Evolutionary conservation across 2,888 invertebrate species (phyloP), one percentile per base, ranked within the genome.

Genomic region (Oscheius onirici): DNA sequence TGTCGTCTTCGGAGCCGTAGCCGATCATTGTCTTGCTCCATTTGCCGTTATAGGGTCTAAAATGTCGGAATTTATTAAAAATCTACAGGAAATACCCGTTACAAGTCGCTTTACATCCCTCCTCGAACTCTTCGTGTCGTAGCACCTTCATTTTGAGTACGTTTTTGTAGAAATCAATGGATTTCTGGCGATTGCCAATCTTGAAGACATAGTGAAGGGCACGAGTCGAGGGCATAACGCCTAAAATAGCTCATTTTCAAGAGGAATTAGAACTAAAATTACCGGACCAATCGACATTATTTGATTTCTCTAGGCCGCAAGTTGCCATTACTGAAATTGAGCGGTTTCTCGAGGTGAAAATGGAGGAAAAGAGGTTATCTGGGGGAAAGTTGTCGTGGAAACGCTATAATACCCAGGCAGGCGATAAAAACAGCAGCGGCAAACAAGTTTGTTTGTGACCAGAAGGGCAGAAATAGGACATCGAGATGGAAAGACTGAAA

Each of bases 1-100:
- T 94, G 66, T 91, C 91, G 83, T 95, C 93, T 89, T 99, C 99
- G 0, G 94, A 92, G 0, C 97, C 97, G 89, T 96, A 99, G 1
- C 97, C 99, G 55, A 97, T 91, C 97, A 99, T 99, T 0, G 97
- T 97, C 90, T 99, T 99, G 88, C 96, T 96, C 99, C 99, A 99
- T 82, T 94, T 92, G 84, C 95, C 95, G 84, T 94, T 94, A 87
- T 97, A 97, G 0, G 96, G 96, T n/a, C 96, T 95, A 87, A 65
- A 80, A 55, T 5, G 17, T n/a, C n/a, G n/a, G n/a, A n/a, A n/a
- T n/a, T 34, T 34, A 6, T 34, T 34, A 8, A 6, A 40, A 1
- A 58, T 58, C 22, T 43, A 20, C 26, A 10, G 2, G n/a, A 24
- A 24, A 24, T 90, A 95, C 95, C 97, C 97, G 91, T 97, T 97